Conservation (phyloP, 1,140 invertebrate species). For the Camponotus pennsylvanicus region DNA sequence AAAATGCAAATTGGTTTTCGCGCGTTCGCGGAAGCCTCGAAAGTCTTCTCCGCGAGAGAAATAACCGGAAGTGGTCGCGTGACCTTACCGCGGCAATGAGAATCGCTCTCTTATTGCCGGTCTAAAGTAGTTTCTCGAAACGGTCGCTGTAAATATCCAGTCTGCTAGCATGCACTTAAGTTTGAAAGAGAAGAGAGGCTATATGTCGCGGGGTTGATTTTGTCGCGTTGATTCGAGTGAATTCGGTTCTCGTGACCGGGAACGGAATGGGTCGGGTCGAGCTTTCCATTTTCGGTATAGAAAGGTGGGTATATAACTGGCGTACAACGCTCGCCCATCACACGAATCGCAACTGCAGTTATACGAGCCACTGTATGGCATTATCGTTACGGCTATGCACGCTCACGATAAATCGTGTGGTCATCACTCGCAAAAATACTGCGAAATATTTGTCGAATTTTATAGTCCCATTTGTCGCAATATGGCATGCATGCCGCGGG, state of each 20-base stretch:
- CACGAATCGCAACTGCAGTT: neutral
- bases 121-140: slow-evolving; percentile 65
- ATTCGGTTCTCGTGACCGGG: neutral
- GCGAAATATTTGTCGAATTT: slow-evolving; percentile 34
- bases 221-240: neutral
- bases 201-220: neutral
- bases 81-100: slow-evolving; percentile 51
- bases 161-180: slow-evolving; percentile 3
- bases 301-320: neutral
- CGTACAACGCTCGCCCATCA: slow-evolving; percentile 21
- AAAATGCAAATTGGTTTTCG: slow-evolving; percentile 56
- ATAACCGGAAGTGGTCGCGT: slow-evolving; percentile 47
- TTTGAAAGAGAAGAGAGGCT: neutral
- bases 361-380: neutral
- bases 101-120: slow-evolving; percentile 11
- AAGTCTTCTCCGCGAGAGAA: slow-evolving; percentile 11
- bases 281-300: neutral
- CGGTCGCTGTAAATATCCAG: slow-evolving; percentile 22
- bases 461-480: slow-evolving; percentile 21
- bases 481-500: neutral
- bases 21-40: slow-evolving; percentile 66
- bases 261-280: neutral
- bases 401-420: neutral
- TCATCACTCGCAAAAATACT: neutral
- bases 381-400: neutral